phyloP scores from a whole-genome alignment of 1,140 invertebrate species.

The Heliconius hewitsoni region DNA sequence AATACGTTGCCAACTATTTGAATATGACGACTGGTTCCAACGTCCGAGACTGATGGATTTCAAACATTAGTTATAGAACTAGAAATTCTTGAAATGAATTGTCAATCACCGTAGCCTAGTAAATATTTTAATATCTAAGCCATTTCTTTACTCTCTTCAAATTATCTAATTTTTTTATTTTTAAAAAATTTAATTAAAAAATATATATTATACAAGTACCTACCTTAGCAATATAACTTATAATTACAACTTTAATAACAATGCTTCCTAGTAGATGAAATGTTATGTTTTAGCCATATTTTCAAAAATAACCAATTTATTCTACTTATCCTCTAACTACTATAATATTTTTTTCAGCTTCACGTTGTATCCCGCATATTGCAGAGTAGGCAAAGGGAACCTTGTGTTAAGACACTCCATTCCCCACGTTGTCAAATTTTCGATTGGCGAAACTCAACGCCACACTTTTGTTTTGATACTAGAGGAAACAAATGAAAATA shows the following conservation, averaged over 20 bases:
- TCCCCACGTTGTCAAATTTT: too few species aligned
- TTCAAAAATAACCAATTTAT: neutral
- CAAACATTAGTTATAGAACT: conserved; percentile 5
- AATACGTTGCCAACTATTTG: conserved; percentile 62
- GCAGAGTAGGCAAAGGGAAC: too few species aligned
- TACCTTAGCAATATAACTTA: neutral
- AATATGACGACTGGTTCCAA: conserved; percentile 3
- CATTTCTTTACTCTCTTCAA: neutral
- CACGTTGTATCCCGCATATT: too few species aligned
- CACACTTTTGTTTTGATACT: too few species aligned
- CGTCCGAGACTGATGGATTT: neutral
- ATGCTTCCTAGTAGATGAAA: neutral
- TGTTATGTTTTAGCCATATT: neutral
- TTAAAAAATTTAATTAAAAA: neutral
- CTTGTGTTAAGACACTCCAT: too few species aligned
- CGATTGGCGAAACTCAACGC: too few species aligned
- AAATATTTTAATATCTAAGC: neutral
- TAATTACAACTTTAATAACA: neutral
- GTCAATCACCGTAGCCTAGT: neutral
- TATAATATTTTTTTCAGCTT: too few species aligned
- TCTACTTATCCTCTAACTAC: neutral
- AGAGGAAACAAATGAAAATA: too few species aligned
- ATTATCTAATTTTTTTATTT: neutral
- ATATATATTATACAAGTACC: neutral
- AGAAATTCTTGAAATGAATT: neutral